Evolutionary conservation across 1,140 invertebrate species (phyloP), one percentile per base, ranked within the genome.

Genomic region (Musca domestica): DNA sequence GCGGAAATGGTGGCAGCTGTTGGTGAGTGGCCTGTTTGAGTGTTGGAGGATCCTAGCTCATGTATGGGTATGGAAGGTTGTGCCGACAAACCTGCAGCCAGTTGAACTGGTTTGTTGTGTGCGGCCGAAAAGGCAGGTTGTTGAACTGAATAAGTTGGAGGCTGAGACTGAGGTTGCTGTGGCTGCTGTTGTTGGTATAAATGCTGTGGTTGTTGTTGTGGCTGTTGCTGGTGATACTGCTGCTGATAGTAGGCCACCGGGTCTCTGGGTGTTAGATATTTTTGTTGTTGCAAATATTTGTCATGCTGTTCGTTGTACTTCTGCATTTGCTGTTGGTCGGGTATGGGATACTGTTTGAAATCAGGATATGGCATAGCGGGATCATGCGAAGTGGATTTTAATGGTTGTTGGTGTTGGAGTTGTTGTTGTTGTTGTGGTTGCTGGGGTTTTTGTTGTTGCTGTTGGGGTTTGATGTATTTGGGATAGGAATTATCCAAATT

Each of bases 261-360:
- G 25, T 66, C n/a, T 66, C 27, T 34, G 25, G 47, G 47, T 34
- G 51, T 48, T 34, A 66, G 48, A 48, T 34, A 61, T 64, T 64
- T 47, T 20, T 64, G 63, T 23, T 64, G 34, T n/a, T 47, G 63
- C 22, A 64, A 64, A 64, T 47, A 64, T 25, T 47, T 47, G 17
- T 47, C 63, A 64, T 47, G 63, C 25, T 64, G 63, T 47, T 64
- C 34, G 7, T 48, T 47, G 15, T 64, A 48, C 25, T 64, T 14
- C n/a, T 64, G 3, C 71, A 74, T 58, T 77, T 74, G 48, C 34
- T 70, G 61, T 56, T 77, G 72, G 0, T 76, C 74, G 1, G 76
- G 76, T 25, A 78, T 78, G 0, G 73, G 74, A n/a, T 19, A 51
- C 41, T 68, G 56, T 41, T 63, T 61, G 17, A 64, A 64, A 17